Base-by-base conservation (phyloP, 2,113 vertebrate genomes). In the Ochotona princeps region DNA sequence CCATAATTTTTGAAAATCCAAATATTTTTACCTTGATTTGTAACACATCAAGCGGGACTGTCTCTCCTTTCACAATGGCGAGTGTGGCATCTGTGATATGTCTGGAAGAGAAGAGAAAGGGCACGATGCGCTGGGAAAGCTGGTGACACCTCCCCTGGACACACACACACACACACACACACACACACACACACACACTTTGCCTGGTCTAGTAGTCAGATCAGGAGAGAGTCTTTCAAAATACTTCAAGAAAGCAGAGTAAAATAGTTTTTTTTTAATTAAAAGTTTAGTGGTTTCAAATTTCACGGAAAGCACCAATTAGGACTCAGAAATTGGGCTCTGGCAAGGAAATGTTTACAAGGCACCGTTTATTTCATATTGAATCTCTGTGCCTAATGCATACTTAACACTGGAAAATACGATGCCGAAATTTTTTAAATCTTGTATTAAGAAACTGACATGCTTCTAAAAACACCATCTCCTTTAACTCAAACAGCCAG, bases 11-110 rank as follows among this genome's bases (percentile, higher is more conserved):
- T 15, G 51, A 44, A 83, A 60, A 63, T 28, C 91, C 30, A 13
- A 72, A 83, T 61, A 75, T 49, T 74, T 44, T 87, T 96, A 99
- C 99, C 98, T 99, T 98, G 97, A 99, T 99, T 97, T 99, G 98
- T 12, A 99, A 98, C 44, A 99, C 99, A 95, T 99, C 99, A 89
- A 99, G 98, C 35, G 99, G 98, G 87, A 99, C 97, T 0, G 98
- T 99, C 88, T 99, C 99, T 87, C 99, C 99, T 96, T 98, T 99
- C 94, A 99, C 97, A 92, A 99, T 99, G 70, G 99, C 98, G 92
- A 99, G 97, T 0, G 99, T 98, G 75, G 99, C 99, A 80, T 99
- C 98, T 60, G 98, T 99, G 81, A 99, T 99, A 93, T 97, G 97
- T 57, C 99, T 99, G 83, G 87, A 95, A 83, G 23, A 72, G 6